phyloP scores from a whole-genome alignment of 2,888 invertebrate genomes.

The Caenorhabditis sp. region DNA sequence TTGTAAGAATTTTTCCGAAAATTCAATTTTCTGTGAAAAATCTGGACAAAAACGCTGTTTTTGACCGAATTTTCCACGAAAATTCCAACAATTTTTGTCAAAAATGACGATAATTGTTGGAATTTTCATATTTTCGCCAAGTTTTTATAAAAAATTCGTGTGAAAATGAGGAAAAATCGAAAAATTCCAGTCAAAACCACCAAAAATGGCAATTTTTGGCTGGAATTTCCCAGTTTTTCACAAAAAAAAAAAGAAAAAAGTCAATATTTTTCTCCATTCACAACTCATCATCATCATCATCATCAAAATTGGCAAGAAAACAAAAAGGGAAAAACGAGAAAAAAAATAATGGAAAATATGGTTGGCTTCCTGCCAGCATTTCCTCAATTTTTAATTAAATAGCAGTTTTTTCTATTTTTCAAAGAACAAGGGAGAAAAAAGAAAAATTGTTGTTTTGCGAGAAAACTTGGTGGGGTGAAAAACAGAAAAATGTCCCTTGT shows the following conservation, averaged over 20 bases:
- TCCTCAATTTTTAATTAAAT: constrained; percentile 13
- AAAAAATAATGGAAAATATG: background rate
- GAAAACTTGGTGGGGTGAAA: too few relatives aligned
- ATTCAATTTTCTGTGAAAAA: too few relatives aligned
- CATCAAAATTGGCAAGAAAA: background rate
- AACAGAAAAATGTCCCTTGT: too few relatives aligned
- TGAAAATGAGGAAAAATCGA: background rate
- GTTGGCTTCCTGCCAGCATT: constrained; percentile 3
- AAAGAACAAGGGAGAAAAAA: background rate
- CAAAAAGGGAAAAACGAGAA: constrained; percentile 3
- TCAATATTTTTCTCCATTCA: too few relatives aligned
- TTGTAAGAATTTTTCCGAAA: too few relatives aligned
- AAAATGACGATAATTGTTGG: background rate
- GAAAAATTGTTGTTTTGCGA: background rate
- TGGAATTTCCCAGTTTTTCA: too few relatives aligned
- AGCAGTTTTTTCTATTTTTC: background rate
- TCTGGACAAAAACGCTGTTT: too few relatives aligned
- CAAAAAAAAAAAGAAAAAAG: too few relatives aligned
- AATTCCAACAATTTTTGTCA: too few relatives aligned
- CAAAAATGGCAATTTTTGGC: constrained; percentile 6
- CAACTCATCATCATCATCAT: too few relatives aligned
- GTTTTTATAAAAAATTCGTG: too few relatives aligned
- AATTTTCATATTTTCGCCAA: background rate
- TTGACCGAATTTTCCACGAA: too few relatives aligned
- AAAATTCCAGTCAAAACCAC: constrained; percentile 2